Percentiles rank a stretch among this genome's conserved stretches.
Conservation (phyloP, 2,888 invertebrate genomes). For the Agrochola litura region DNA sequence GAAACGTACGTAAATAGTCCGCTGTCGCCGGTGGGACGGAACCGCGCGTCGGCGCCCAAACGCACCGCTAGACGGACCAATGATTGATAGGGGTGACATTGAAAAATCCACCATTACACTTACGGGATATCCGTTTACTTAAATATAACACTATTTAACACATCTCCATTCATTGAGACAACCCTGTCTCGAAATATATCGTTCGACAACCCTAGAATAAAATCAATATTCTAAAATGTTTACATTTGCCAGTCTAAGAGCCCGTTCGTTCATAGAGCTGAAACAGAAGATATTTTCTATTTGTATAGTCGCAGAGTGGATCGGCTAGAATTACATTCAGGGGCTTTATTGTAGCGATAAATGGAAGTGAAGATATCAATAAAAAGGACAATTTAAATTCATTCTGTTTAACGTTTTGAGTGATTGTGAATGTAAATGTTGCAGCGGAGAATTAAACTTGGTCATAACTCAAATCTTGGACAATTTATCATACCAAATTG, state of each 20-base stretch:
- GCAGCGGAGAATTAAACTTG: constrained; percentile 32
- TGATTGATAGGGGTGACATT: constrained; percentile 87
- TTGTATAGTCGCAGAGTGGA: constrained; percentile 20
- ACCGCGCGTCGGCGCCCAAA: constrained; percentile 81
- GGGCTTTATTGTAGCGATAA: constrained; percentile 17
- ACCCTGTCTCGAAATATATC: background rate
- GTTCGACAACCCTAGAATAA: constrained; percentile 26
- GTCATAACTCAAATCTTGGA: constrained; percentile 44
- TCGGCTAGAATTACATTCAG: constrained; percentile 27
- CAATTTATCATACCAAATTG: constrained; percentile 44
- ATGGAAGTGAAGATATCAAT: constrained; percentile 20
- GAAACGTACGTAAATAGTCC: constrained; percentile 88
- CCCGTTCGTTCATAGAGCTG: constrained; percentile 24
- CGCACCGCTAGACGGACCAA: constrained; percentile 75
- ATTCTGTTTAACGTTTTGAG: constrained; percentile 23
- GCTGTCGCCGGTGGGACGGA: constrained; percentile 74
- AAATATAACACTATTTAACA: constrained; percentile 35
- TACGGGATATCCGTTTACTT: constrained; percentile 69
- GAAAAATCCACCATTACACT: constrained; percentile 68
- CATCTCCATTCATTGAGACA: background rate
- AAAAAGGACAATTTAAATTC: constrained; percentile 21
- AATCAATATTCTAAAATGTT: constrained; percentile 47
- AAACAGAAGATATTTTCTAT: constrained; percentile 33
- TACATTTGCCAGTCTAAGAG: constrained; percentile 26
- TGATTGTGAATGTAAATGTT: constrained; percentile 23